Evolutionary conservation across 2,888 invertebrate genomes (phyloP), one percentile per base, ranked within the genome.

Genomic region (Linnaemya tessellans): DNA sequence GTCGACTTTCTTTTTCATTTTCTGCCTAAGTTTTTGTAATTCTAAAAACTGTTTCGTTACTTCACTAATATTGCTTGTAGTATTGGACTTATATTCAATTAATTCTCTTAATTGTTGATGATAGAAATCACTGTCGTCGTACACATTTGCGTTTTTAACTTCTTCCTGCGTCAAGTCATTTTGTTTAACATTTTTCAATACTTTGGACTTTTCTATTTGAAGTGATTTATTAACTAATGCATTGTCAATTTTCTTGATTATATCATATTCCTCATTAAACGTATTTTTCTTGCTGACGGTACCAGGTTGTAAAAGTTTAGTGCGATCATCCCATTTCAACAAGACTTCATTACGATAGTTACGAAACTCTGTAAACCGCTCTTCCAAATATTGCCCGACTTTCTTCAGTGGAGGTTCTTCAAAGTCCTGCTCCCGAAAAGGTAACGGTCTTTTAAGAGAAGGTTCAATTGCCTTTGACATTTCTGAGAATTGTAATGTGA

Each of bases 101-200:
- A 99, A 93, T 91, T 99, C 98, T 86, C 97, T 94, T 58, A 99
- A 93, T 75, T 98, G 93, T 89, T 98, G 97, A 92, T 98, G 98
- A 92, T 99, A 99, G 92, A 99, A 99, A 91, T 99, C 99, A 89
- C 97, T 97, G 90, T 99, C 99, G 92, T 99, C 98, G 93, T 97
- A 99, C 89, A 99, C 97, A 93, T 99, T 97, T 0, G 94, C 89
- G 89, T 97, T 95, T 87, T 95, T 95, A 0, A 88, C 89, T 77
- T 91, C 41, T 35, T 67, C 65, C 11, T 58, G 46, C 1, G 0
- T 10, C 8, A 11, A 0, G 0, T 70, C 92, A 20, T 86, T 83
- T 80, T 73, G 58, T 10, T 25, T 1, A 0, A 22, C 9, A 22
- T 56, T 83, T 43, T 80, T 73, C 0, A 80, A 20, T 25, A 54